Evolutionary conservation across 2,797 vertebrate genomes (phyloP).

Genomic region (Threskiornis aethiopicus): DNA sequence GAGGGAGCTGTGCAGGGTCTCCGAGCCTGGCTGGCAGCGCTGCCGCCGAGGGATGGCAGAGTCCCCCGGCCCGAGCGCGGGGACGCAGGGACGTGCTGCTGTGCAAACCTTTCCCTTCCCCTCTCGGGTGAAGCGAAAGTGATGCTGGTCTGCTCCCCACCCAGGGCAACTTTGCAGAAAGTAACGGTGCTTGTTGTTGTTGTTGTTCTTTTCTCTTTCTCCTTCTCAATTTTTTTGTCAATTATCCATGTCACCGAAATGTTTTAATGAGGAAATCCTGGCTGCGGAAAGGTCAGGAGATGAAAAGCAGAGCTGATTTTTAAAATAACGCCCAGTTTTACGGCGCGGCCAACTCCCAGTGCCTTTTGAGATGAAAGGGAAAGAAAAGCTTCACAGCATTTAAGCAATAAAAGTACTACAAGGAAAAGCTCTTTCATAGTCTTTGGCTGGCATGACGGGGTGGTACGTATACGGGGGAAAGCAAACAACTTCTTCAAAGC

Average conservation of each 20-base stretch:
- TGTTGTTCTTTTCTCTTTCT: constrained; percentile 27
- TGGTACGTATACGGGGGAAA: background rate
- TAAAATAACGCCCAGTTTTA: constrained; percentile 57
- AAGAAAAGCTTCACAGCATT: constrained; percentile 25
- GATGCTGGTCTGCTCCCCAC: background rate
- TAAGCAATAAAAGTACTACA: constrained; percentile 32
- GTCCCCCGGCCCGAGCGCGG: background rate
- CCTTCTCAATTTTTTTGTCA: background rate
- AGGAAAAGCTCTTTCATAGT: constrained; percentile 42
- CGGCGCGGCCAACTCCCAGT: background rate
- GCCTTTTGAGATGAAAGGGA: constrained; percentile 38
- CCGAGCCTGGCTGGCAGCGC: constrained; percentile 35
- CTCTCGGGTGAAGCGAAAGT: background rate
- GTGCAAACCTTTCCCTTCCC: background rate
- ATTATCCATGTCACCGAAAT: constrained; percentile 20
- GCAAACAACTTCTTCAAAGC: constrained; percentile 40
- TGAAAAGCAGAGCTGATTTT: constrained; percentile 53
- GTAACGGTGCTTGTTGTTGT: background rate
- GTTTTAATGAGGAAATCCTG: constrained; percentile 66
- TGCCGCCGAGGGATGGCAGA: background rate
- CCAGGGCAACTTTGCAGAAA: constrained; percentile 38
- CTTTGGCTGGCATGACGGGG: background rate
- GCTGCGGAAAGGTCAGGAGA: constrained; percentile 14
- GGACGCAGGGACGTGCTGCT: background rate
- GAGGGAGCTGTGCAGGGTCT: constrained; percentile 48